phyloP scores from a whole-genome alignment of 2,797 vertebrate species.

The Rhinophrynus dorsalis region DNA sequence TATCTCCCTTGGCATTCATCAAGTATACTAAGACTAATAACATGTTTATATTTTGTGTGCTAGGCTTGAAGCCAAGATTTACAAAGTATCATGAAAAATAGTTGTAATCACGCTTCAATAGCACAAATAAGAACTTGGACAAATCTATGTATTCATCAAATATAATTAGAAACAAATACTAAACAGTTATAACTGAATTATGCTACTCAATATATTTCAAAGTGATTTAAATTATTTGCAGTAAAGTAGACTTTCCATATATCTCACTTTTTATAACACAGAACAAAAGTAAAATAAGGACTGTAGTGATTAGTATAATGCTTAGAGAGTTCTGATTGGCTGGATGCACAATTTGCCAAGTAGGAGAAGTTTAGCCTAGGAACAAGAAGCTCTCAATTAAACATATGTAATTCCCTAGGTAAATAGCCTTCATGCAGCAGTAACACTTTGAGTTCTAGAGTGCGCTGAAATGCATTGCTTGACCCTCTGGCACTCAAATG shows the following conservation, averaged over 20 bases:
- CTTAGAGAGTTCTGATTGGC: too few relatives aligned
- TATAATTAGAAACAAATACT: slow-evolving; percentile 43
- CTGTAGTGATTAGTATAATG: background rate
- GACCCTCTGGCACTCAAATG: too few relatives aligned
- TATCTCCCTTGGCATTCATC: slow-evolving; percentile 36
- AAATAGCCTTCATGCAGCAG: too few relatives aligned
- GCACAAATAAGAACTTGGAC: slow-evolving; percentile 29
- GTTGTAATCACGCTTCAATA: slow-evolving; percentile 23
- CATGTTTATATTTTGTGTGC: slow-evolving; percentile 28
- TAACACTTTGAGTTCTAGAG: too few relatives aligned
- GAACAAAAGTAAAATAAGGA: background rate
- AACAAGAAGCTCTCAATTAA: too few relatives aligned
- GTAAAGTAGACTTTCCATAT: background rate
- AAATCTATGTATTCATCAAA: slow-evolving; percentile 42
- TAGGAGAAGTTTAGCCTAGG: too few relatives aligned
- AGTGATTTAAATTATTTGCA: slow-evolving; percentile 22
- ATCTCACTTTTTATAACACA: slow-evolving; percentile 5
- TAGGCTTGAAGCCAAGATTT: slow-evolving; percentile 38
- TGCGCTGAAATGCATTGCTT: too few relatives aligned
- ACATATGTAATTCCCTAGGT: too few relatives aligned
- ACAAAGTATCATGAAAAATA: slow-evolving; percentile 35
- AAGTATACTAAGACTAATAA: slow-evolving; percentile 38
- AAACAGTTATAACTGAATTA: slow-evolving; percentile 21
- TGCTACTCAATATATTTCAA: slow-evolving; percentile 17
- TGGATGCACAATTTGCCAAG: too few relatives aligned